Evolutionary conservation across 2,797 vertebrate species (phyloP).

Genomic region (Phrynocephalus vlangalii): DNA sequence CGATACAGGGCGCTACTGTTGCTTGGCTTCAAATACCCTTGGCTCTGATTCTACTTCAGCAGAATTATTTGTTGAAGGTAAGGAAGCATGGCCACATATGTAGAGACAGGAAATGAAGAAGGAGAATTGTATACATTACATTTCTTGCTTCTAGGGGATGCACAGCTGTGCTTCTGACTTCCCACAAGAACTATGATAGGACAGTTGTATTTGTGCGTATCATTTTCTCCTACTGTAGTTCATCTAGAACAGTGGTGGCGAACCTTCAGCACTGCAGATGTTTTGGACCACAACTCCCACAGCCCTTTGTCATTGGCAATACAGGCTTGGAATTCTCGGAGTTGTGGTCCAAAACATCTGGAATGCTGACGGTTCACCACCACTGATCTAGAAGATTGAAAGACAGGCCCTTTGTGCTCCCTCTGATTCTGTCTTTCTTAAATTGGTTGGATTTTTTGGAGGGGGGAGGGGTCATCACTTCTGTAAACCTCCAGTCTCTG

Average conservation of each 20-base stretch:
- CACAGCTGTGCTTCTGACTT: neutral
- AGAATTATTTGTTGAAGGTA: constrained; percentile 98
- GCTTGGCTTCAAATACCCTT: constrained; percentile 90
- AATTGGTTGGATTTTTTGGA: neutral
- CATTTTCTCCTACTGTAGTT: too few species aligned
- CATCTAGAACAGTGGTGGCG: neutral
- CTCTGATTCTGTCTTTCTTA: neutral
- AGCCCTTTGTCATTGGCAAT: too few species aligned
- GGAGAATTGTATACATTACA: neutral
- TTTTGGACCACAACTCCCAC: too few species aligned
- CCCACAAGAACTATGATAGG: neutral
- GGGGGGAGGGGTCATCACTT: neutral
- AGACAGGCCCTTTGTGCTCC: neutral
- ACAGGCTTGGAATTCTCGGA: too few species aligned
- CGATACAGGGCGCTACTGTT: constrained; percentile 97
- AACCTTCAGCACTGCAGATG: too few species aligned
- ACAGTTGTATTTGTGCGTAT: neutral
- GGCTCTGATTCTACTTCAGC: constrained; percentile 96
- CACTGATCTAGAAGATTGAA: neutral
- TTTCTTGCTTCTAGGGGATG: neutral
- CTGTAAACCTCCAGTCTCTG: neutral
- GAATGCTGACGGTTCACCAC: too few species aligned
- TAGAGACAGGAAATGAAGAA: neutral
- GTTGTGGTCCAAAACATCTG: too few species aligned
- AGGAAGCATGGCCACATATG: constrained; percentile 25